Percentiles rank a stretch among this genome's conserved stretches.
These are phyloP conservation scores for Glossophaga mutica DNA, from an alignment of 2,797 vertebrate species.

Conservation along the genomic window DNA sequence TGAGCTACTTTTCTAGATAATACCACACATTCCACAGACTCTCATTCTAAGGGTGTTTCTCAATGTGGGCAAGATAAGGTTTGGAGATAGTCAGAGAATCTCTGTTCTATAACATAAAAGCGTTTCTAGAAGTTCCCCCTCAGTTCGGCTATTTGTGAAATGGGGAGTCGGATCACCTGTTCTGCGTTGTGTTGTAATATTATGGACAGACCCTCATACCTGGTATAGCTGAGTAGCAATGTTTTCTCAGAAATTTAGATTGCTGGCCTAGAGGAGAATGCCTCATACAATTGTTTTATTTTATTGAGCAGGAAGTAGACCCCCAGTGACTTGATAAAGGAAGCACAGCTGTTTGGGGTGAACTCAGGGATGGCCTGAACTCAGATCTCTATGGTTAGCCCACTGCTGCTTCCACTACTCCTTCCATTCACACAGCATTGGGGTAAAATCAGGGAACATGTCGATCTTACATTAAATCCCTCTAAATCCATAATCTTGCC, in stretches of 20 bases:
- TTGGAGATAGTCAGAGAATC: neutral
- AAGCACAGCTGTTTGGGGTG: neutral
- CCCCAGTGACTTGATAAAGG: neutral
- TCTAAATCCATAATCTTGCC: neutral
- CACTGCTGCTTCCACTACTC: accelerated
- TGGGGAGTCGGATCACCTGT: neutral
- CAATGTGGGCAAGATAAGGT: neutral
- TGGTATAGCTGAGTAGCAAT: neutral
- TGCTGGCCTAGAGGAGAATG: neutral
- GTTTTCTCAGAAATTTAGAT: neutral
- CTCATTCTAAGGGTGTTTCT: neutral
- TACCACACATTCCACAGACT: neutral
- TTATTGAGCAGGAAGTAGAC: neutral
- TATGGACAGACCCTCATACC: neutral
- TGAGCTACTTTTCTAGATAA: neutral
- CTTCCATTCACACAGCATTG: neutral
- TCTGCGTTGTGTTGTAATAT: neutral
- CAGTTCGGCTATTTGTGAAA: neutral
- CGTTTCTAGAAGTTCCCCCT: neutral
- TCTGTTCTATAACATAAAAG: neutral
- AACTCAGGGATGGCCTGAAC: neutral
- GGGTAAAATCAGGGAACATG: neutral
- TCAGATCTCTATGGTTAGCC: neutral
- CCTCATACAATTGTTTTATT: neutral
- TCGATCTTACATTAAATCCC: neutral